Percentiles rank a stretch among this genome's conserved stretches.
These are phyloP conservation scores for Ennomos quercinarius DNA, from an alignment of 2,888 invertebrate species.

Conservation along the genomic window DNA sequence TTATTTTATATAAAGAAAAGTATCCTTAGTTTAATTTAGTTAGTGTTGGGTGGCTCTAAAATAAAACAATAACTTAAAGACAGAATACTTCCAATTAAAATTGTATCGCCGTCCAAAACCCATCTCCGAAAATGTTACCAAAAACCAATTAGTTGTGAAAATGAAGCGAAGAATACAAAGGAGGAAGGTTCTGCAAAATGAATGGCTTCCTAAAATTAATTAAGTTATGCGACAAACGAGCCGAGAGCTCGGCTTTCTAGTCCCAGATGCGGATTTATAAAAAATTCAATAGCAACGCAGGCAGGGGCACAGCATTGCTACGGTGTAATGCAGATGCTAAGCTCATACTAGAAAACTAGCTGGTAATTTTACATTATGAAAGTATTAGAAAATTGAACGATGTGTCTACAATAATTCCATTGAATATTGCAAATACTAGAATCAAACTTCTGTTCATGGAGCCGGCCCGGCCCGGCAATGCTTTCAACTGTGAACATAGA, in stretches of 20 bases:
- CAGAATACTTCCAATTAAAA: constrained; percentile 21
- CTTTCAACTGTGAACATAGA: too few species aligned
- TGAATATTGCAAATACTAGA: not conserved
- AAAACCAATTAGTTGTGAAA: constrained; percentile 21
- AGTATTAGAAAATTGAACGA: too few species aligned
- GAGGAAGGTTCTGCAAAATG: constrained; percentile 10
- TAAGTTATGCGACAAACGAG: constrained; percentile 41
- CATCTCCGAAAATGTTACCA: constrained; percentile 12
- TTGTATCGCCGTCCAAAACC: constrained; percentile 18
- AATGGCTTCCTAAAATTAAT: constrained; percentile 38
- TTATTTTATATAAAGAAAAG: too few species aligned
- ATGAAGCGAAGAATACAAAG: constrained; percentile 17
- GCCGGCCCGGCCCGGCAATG: too few species aligned
- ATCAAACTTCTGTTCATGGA: too few species aligned
- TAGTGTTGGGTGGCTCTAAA: too few species aligned
- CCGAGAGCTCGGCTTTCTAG: constrained; percentile 30
- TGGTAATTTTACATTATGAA: too few species aligned
- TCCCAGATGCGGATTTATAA: constrained; percentile 39
- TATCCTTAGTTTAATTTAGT: too few species aligned
- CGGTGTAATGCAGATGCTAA: constrained; percentile 2
- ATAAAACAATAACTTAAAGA: not conserved
- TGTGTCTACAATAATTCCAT: too few species aligned
- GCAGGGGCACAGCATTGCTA: constrained; percentile 22
- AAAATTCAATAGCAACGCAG: constrained; percentile 39
- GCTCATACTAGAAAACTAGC: not conserved